Evolutionary conservation across 2,797 vertebrate species (phyloP).

Genomic region (Pogonophryne albipinna): DNA sequence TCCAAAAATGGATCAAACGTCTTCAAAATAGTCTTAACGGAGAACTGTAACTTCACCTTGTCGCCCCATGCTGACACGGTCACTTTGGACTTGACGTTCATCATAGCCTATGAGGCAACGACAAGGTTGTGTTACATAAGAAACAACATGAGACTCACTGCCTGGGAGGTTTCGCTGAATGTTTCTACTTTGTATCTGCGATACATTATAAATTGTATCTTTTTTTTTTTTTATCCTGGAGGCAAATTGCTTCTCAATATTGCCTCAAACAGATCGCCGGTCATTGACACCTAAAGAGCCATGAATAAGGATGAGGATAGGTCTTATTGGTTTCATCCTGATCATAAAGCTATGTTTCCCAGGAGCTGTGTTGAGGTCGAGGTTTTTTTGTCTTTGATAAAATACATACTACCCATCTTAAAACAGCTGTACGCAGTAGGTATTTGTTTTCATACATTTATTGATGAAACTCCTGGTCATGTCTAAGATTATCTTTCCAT

Average conservation of each 20-base stretch:
- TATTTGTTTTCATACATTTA: background rate
- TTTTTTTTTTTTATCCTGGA: background rate
- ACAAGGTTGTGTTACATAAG: constrained; percentile 35
- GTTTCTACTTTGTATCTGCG: constrained; percentile 1
- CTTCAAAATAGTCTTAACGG: constrained; percentile 44
- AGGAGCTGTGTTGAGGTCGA: background rate
- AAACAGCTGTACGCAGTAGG: background rate
- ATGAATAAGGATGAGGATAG: background rate
- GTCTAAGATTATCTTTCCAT: background rate
- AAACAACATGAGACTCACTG: background rate
- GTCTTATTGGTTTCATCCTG: too few relatives aligned
- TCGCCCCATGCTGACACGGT: constrained; percentile 20
- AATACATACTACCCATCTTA: background rate
- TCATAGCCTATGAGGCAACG: constrained; percentile 9
- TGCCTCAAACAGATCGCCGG: constrained; percentile 38
- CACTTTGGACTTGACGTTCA: constrained; percentile 38
- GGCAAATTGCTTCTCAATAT: constrained; percentile 14
- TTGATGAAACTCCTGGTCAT: background rate
- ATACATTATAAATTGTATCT: background rate
- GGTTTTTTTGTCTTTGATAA: background rate
- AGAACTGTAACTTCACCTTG: constrained; percentile 37
- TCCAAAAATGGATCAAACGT: constrained; percentile 51
- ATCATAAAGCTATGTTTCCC: background rate
- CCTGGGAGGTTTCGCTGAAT: background rate
- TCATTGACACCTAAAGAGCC: background rate